These are phyloP conservation scores for Lepus townsendii DNA, from an alignment of 2,797 vertebrate genomes.

Conservation along the genomic window DNA sequence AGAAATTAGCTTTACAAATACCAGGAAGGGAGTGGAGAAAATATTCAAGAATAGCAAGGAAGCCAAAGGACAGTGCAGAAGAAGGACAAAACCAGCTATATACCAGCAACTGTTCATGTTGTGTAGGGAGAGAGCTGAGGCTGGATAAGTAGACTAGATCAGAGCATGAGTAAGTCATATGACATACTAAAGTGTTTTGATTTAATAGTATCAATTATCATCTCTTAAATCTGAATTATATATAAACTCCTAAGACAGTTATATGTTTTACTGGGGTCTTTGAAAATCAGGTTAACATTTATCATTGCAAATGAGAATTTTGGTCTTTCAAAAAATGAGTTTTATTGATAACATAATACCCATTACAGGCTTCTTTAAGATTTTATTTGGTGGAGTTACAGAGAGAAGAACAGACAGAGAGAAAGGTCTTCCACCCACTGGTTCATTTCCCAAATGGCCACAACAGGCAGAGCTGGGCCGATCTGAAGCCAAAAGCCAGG, in stretches of 20 bases:
- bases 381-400: no score
- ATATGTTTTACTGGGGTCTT: constrained; percentile 1
- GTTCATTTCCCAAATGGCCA: no score
- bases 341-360: constrained; percentile 11
- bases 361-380: not conserved
- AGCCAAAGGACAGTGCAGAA: not conserved
- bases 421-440: no score
- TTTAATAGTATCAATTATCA: not conserved
- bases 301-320: constrained; percentile 19
- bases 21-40: not conserved
- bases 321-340: not conserved
- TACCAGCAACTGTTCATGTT: not conserved
- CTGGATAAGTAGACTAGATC: not conserved
- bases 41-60: not conserved
- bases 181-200: not conserved
- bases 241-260: not conserved
- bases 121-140: not conserved
- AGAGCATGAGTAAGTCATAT: not conserved
- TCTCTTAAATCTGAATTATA: not conserved
- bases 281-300: constrained; percentile 30
- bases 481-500: no score
- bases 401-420: no score
- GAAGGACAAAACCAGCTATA: no score
- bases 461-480: no score
- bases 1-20: not conserved